A percentile compares a stretch with the other conserved stretches of the same genome.
Conservation (phyloP, 2,888 invertebrate genomes). For the Coleophora deauratella region DNA sequence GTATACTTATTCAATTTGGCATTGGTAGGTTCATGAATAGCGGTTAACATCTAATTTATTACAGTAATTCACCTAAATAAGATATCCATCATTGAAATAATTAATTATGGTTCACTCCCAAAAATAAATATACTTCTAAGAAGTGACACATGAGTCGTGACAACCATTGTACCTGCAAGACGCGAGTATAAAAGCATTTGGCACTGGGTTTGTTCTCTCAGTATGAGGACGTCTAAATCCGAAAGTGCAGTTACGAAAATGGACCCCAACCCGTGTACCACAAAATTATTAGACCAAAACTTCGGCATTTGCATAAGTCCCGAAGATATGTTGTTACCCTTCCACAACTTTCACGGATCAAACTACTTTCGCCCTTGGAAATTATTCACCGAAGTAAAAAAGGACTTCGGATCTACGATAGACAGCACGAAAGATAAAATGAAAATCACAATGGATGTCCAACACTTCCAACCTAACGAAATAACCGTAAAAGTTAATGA, state of each 20-base stretch:
- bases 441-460: constrained; percentile 78
- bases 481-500: constrained; percentile 78
- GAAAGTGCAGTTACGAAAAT: constrained; percentile 13
- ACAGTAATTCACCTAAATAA: not conserved
- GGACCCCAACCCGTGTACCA: constrained; percentile 18
- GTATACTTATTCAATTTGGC: too few relatives aligned
- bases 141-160: constrained; percentile 2
- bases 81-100: not conserved
- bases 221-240: constrained; percentile 13
- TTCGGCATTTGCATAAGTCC: constrained; percentile 29
- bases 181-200: constrained; percentile 33
- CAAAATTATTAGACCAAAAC: constrained; percentile 25
- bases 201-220: constrained; percentile 22
- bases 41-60: too few relatives aligned
- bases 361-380: constrained; percentile 38
- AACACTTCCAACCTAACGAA: constrained; percentile 79
- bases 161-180: constrained; percentile 23
- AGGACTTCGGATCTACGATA: constrained; percentile 34
- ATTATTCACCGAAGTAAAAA: constrained; percentile 20
- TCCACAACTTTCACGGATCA: constrained; percentile 18
- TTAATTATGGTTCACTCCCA: too few relatives aligned
- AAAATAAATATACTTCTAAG: too few relatives aligned
- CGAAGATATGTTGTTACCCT: constrained; percentile 30
- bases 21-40: too few relatives aligned
- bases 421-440: constrained; percentile 40